phyloP scores from a whole-genome alignment of 2,888 invertebrate genomes.

The Orgyia antiqua region DNA sequence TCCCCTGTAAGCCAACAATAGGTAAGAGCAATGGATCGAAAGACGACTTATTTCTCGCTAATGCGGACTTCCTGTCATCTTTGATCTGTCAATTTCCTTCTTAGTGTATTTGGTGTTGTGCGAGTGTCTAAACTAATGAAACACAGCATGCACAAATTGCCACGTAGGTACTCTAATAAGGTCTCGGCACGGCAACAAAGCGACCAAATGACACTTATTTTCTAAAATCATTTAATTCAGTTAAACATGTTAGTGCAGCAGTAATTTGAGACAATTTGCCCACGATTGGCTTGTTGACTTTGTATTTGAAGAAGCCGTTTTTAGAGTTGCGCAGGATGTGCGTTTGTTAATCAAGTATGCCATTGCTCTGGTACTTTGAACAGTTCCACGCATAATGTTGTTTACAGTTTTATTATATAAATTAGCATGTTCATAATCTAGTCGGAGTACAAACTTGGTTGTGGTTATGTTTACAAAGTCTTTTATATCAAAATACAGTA shows the following conservation, averaged over 20 bases:
- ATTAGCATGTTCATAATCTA: too few species aligned
- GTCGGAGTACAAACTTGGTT: too few species aligned
- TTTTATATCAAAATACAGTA: too few species aligned
- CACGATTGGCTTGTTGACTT: constrained; percentile 56
- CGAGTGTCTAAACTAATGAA: constrained; percentile 43
- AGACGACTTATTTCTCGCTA: constrained; percentile 51
- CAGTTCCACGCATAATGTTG: too few species aligned
- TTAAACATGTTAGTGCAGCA: constrained; percentile 58
- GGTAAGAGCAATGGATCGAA: constrained; percentile 45
- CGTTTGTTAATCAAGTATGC: constrained; percentile 32
- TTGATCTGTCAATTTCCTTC: constrained; percentile 67
- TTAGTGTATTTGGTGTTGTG: constrained; percentile 52
- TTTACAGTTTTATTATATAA: too few species aligned
- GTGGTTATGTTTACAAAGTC: too few species aligned
- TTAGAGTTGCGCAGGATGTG: constrained; percentile 41
- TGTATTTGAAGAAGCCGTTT: constrained; percentile 46
- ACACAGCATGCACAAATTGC: constrained; percentile 52
- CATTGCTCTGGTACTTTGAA: too few species aligned
- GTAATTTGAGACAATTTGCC: constrained; percentile 64
- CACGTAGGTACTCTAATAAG: constrained; percentile 19
- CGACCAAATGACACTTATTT: constrained; percentile 34
- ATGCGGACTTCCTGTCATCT: constrained; percentile 68
- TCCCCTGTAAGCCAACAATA: constrained; percentile 19
- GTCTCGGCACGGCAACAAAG: constrained; percentile 9
- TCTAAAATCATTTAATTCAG: constrained; percentile 62